Base-by-base conservation (phyloP, 2,797 vertebrate genomes). In the Phrynocephalus forsythii region DNA sequence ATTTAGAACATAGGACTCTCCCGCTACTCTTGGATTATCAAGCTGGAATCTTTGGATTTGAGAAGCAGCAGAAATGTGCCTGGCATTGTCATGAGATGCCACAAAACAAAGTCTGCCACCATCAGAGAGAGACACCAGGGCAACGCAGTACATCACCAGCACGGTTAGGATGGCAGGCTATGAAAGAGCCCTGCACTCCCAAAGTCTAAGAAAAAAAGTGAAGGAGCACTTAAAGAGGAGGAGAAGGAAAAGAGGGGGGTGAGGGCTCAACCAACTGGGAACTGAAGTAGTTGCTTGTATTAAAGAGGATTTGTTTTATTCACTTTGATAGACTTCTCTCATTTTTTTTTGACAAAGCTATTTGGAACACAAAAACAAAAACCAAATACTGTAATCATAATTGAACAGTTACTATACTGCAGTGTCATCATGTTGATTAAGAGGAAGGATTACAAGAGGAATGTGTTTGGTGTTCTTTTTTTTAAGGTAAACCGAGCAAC, bases 391-490 rank as follows among this genome's bases (percentile, higher is more conserved):
- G 78, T 30, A 67, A 67, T 50, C 48, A 67, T 44, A 68, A 68
- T 48, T 15, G 30, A 63, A 9, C 89, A 91, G 79, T 71, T 18
- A 71, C 73, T 77, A 60, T 73, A 38, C 18, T 73, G 28, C 44
- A 44, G 22, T 28, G 44, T 33, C 16, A 80, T 88, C 80, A 79
- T 78, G 71, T 84, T 76, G 79, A 13, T 69, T 72, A 68, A 92
- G 66, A 88, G 86, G 15, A 73, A 33, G 33, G 18, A n/a, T 11
- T 72, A 3, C 7, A 30, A 16, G 15, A 18, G n/a, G 7, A 22
- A 38, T 38, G 18, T 6, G 38, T 75, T 38, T 56, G 8, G 33
- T 38, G 72, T 7, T 18, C 16, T 72, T 16, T 30, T 2, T 72
- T 75, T 75, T 20, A 75, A 18, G 72, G 33, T 33, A 75, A 7